Percentiles rank a stretch among this genome's conserved stretches.
phyloP scores from a whole-genome alignment of 2,113 vertebrate genomes.

The Lamprologus lemairii region DNA sequence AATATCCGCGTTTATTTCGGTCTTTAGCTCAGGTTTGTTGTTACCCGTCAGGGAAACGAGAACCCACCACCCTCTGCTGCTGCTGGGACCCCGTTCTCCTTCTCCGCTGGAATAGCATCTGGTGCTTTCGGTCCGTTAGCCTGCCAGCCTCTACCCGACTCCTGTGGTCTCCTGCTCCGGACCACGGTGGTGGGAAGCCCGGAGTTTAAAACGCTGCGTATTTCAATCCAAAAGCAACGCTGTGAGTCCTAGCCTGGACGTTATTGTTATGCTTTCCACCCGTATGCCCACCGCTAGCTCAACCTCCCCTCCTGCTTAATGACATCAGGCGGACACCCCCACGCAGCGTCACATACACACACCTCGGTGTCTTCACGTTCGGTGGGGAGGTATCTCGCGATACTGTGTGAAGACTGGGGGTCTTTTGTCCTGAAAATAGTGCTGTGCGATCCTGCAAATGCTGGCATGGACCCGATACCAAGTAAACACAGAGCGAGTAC shows the following conservation, averaged over 20 bases:
- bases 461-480: not conserved
- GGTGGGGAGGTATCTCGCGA: slow-evolving; percentile 59
- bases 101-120: slow-evolving; percentile 66
- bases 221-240: not conserved
- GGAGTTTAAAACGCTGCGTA: not conserved
- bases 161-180: not conserved
- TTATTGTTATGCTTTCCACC: slow-evolving; percentile 44
- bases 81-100: slow-evolving; percentile 31
- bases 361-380: slow-evolving; percentile 20
- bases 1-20: not conserved
- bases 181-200: not conserved
- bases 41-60: slow-evolving; percentile 60
- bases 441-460: not conserved
- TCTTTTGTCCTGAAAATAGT: not conserved
- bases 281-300: slow-evolving; percentile 37
- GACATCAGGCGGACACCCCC: slow-evolving; percentile 65
- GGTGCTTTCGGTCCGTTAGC: slow-evolving; percentile 48
- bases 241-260: not conserved
- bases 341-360: not conserved
- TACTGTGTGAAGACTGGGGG: not conserved
- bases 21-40: not conserved
- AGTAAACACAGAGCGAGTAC: not conserved
- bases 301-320: slow-evolving; percentile 48
- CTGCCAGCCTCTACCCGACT: not conserved
- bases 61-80: slow-evolving; percentile 54